phyloP scores from a whole-genome alignment of 2,888 invertebrate species.

The Oligia fasciuncula region DNA sequence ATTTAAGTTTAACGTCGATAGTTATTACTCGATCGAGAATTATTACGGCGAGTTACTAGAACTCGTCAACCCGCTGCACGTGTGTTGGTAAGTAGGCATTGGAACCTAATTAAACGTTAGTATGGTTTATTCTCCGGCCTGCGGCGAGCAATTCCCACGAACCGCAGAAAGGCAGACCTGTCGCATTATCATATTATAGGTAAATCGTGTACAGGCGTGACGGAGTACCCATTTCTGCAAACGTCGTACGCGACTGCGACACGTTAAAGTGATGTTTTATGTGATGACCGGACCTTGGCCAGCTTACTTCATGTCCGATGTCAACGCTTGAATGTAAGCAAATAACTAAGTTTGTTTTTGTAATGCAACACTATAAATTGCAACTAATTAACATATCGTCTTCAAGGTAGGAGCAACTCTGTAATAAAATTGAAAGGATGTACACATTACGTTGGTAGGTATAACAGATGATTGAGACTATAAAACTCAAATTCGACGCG shows the following conservation, averaged over 20 bases:
- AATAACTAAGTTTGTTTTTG: conserved; percentile 66
- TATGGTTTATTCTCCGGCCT: conserved; percentile 67
- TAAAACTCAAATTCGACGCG: conserved; percentile 47
- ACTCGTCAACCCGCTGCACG: conserved; percentile 67
- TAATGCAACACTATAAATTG: conserved; percentile 60
- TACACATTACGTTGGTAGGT: conserved; percentile 25
- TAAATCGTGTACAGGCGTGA: conserved; percentile 72
- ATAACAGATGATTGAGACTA: conserved; percentile 44
- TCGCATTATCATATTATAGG: conserved; percentile 79
- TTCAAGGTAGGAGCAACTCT: conserved; percentile 39
- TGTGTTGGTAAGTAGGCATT: conserved; percentile 67
- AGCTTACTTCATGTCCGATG: conserved; percentile 68
- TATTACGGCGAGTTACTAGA: conserved; percentile 68
- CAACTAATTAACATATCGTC: conserved; percentile 56
- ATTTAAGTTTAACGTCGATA: conserved; percentile 69
- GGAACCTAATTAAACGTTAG: conserved; percentile 71
- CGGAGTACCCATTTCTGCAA: conserved; percentile 70
- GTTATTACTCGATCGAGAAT: conserved; percentile 71
- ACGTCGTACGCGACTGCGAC: conserved; percentile 50
- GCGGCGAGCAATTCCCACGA: conserved; percentile 74
- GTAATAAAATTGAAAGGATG: conserved; percentile 52
- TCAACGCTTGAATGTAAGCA: conserved; percentile 64
- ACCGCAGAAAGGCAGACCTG: conserved; percentile 71
- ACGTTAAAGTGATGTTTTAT: conserved; percentile 61
- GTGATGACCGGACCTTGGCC: conserved; percentile 70